Conservation (phyloP, 2,113 vertebrate species). For the Pycnonotus jocosus region DNA sequence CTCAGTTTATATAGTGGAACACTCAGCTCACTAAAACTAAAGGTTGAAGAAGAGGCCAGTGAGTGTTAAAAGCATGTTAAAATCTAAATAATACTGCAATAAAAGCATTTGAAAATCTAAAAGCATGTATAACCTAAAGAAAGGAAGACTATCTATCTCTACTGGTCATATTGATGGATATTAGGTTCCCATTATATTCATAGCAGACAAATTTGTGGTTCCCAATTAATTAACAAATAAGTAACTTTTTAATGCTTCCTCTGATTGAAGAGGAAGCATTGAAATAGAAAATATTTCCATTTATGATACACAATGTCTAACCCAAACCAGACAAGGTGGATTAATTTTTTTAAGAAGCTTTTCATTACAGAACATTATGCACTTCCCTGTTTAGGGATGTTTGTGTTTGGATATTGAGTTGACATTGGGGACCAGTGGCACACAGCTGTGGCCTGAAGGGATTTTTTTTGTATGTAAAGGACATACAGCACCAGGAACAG, state of each 20-base stretch:
- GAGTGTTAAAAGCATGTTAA: background rate
- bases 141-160: background rate
- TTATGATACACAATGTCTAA: background rate
- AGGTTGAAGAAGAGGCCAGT: background rate
- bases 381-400: background rate
- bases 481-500: background rate
- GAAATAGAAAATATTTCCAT: background rate
- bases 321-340: background rate
- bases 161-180: background rate
- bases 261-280: background rate
- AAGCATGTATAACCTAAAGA: background rate
- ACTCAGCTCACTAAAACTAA: background rate
- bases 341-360: background rate
- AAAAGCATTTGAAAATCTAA: background rate
- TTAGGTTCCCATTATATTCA: background rate
- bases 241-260: background rate
- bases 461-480: background rate
- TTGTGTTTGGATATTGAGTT: background rate
- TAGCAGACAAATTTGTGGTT: background rate
- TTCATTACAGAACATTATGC: background rate
- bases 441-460: background rate
- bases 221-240: background rate
- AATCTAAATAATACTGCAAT: background rate
- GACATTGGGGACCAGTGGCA: background rate
- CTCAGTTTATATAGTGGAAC: background rate